phyloP scores from a whole-genome alignment of 92 coral and sea anemone genomes.

The Phymanthus crucifer region DNA sequence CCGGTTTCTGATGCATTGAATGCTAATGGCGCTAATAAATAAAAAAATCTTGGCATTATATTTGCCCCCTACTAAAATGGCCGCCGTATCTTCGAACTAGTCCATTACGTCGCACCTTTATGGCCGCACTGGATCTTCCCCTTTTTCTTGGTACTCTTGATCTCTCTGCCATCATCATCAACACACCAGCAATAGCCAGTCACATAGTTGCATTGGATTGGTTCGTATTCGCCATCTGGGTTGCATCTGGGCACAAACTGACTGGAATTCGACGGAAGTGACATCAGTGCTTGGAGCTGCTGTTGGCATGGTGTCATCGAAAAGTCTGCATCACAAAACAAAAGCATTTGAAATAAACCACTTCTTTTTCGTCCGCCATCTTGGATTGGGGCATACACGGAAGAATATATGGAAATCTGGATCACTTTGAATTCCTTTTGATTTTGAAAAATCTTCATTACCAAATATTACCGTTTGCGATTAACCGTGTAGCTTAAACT shows the following conservation, averaged over 20 bases:
- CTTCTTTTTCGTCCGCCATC: too few species aligned
- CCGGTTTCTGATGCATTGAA: too few species aligned
- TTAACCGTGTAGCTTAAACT: too few species aligned
- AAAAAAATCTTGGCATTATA: too few species aligned
- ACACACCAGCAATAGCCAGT: conserved; percentile 82
- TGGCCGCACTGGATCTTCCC: conserved; percentile 16
- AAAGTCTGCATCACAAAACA: conserved; percentile 21
- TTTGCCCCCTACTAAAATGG: too few species aligned
- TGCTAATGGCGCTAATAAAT: too few species aligned
- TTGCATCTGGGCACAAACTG: conserved; percentile 63
- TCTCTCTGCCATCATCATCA: conserved; percentile 47
- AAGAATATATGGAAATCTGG: not conserved
- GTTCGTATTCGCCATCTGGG: conserved; percentile 66
- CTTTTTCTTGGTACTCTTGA: conserved; percentile 52
- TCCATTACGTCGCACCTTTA: not conserved
- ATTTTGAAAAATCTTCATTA: too few species aligned
- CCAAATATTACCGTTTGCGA: too few species aligned
- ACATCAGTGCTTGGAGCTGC: conserved; percentile 57
- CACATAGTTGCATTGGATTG: conserved; percentile 59
- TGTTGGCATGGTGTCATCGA: conserved; percentile 71
- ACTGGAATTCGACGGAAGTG: conserved; percentile 32
- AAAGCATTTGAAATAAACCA: not conserved
- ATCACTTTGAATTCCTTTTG: too few species aligned
- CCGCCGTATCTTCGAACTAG: not conserved
- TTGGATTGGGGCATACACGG: too few species aligned